Conservation (phyloP, 2,888 invertebrate genomes). For the Meganola albula region DNA sequence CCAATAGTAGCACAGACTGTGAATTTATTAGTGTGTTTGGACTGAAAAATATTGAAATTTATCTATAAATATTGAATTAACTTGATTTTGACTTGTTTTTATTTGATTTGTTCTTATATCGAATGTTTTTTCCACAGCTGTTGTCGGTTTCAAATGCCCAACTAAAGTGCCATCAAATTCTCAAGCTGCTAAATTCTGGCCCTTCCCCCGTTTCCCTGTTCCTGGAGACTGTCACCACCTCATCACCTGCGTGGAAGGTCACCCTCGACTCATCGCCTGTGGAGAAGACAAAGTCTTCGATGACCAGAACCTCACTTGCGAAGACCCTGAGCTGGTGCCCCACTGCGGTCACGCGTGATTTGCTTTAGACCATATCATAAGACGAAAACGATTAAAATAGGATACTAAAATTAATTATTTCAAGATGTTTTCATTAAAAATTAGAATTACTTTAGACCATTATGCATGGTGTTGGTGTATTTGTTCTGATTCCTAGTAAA, state of each 20-base stretch:
- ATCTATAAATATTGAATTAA: too few relatives aligned
- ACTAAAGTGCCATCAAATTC: constrained; percentile 88
- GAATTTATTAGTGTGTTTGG: too few relatives aligned
- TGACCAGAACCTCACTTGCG: constrained; percentile 88
- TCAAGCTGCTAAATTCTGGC: constrained; percentile 93
- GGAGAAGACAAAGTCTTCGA: constrained; percentile 93
- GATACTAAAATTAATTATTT: too few relatives aligned
- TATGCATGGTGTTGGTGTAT: too few relatives aligned
- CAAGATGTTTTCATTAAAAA: too few relatives aligned
- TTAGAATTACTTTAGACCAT: too few relatives aligned
- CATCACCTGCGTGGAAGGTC: constrained; percentile 94
- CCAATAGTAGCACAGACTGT: too few relatives aligned
- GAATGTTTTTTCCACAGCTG: constrained; percentile 78
- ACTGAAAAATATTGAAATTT: too few relatives aligned
- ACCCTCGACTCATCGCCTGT: constrained; percentile 91
- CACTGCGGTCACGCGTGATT: constrained; percentile 68
- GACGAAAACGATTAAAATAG: constrained; percentile 41
- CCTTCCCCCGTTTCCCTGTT: constrained; percentile 93
- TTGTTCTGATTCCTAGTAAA: too few relatives aligned
- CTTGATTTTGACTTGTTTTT: too few relatives aligned
- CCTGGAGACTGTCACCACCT: constrained; percentile 91
- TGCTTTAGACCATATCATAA: constrained; percentile 35
- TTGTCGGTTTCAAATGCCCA: constrained; percentile 95
- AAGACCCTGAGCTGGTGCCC: constrained; percentile 82
- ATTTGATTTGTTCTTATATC: too few relatives aligned